phyloP scores from a whole-genome alignment of 1,140 invertebrate species.

The Drosophila guanche region DNA sequence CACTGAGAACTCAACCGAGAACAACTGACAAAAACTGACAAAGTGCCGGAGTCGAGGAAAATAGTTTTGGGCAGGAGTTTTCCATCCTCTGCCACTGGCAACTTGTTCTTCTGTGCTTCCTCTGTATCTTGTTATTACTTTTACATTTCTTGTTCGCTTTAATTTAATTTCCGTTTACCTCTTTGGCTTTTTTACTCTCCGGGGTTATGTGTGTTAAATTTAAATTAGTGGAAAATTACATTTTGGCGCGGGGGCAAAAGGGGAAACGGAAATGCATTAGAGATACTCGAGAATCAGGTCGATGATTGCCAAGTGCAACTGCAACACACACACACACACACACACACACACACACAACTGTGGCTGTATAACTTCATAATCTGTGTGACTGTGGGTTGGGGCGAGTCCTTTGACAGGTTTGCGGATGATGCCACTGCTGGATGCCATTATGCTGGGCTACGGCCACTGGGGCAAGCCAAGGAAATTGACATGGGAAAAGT shows the following conservation, averaged over 20 bases:
- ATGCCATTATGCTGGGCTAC: not conserved
- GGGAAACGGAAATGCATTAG: too few species aligned
- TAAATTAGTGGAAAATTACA: constrained; percentile 50
- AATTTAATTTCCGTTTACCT: constrained; percentile 37
- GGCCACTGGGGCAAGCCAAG: too few species aligned
- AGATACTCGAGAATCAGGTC: too few species aligned
- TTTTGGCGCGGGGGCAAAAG: too few species aligned
- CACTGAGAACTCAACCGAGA: constrained; percentile 46
- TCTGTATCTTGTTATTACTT: constrained; percentile 3
- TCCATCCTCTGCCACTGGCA: constrained; percentile 5
- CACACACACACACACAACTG: too few species aligned
- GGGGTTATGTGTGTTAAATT: constrained; percentile 27
- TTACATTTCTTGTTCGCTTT: constrained; percentile 9
- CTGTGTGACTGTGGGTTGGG: not conserved
- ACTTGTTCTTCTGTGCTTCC: not conserved
- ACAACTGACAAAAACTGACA: constrained; percentile 72
- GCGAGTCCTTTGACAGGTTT: constrained; percentile 19
- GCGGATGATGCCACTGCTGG: constrained; percentile 11
- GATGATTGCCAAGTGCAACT: too few species aligned
- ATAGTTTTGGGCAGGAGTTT: constrained; percentile 25
- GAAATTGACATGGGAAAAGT: not conserved
- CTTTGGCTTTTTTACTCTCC: not conserved
- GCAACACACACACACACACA: too few species aligned
- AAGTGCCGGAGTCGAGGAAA: constrained; percentile 54
- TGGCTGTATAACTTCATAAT: too few species aligned